These are phyloP conservation scores for Armadillidium nasatum DNA, from an alignment of 1,140 invertebrate species.

Conservation along the genomic window DNA sequence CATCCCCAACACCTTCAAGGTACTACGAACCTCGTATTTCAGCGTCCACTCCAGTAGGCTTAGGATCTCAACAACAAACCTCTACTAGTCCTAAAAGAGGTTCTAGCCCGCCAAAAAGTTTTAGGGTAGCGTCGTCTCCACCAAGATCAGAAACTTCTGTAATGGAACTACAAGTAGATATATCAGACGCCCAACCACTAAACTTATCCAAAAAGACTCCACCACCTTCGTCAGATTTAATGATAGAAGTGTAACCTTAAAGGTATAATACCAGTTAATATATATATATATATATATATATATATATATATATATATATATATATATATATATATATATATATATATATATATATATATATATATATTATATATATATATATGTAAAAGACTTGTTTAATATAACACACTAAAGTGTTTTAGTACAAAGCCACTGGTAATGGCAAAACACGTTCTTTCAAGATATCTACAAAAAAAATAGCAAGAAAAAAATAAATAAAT, in stretches of 20 bases:
- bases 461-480: too few species aligned
- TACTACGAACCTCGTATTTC: slow-evolving; percentile 41
- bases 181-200: slow-evolving; percentile 72
- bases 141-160: slow-evolving; percentile 3
- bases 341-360: too few species aligned
- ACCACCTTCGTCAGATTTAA: slow-evolving; percentile 58
- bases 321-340: too few species aligned
- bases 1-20: slow-evolving; percentile 38
- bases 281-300: too few species aligned
- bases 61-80: slow-evolving; percentile 30
- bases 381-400: too few species aligned
- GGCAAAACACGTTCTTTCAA: too few species aligned
- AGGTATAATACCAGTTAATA: too few species aligned
- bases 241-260: slow-evolving; percentile 39
- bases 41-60: slow-evolving; percentile 28
- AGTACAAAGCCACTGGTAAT: too few species aligned
- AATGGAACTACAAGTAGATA: slow-evolving; percentile 73
- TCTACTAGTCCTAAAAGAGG: slow-evolving; percentile 34
- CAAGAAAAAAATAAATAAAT: too few species aligned
- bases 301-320: too few species aligned
- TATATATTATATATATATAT: too few species aligned
- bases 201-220: slow-evolving; percentile 84
- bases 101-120: slow-evolving; percentile 31
- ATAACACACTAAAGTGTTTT: too few species aligned
- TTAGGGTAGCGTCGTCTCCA: slow-evolving; percentile 23